Conservation (phyloP, 2,113 vertebrate genomes). For the Oreochromis aureus region DNA sequence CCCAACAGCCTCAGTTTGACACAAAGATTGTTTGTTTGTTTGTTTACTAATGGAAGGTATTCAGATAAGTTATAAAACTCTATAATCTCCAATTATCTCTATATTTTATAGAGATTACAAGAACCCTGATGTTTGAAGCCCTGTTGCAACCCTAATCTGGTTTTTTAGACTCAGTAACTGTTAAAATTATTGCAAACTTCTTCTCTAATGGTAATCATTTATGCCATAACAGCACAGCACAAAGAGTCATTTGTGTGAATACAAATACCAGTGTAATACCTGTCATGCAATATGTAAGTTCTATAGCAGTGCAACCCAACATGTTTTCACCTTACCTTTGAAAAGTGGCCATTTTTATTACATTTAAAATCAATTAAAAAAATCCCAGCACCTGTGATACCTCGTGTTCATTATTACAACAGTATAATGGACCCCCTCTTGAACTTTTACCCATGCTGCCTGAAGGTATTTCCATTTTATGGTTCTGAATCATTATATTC, state of each 20-base stretch:
- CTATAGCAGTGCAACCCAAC: not conserved
- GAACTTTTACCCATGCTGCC: not conserved
- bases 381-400: fast-evolving
- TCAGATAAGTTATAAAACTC: not conserved
- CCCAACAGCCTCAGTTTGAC: not conserved
- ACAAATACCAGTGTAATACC: not conserved
- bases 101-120: not conserved
- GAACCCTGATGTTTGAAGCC: fast-evolving
- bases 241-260: not conserved
- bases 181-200: not conserved
- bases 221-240: fast-evolving
- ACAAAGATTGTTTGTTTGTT: not conserved
- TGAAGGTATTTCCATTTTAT: not conserved
- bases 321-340: not conserved
- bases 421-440: not conserved
- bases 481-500: not conserved
- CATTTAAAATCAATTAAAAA: not conserved
- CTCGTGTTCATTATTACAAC: not conserved
- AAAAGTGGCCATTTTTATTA: not conserved
- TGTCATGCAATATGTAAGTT: not conserved
- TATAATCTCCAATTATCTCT: not conserved
- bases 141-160: not conserved
- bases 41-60: not conserved
- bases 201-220: not conserved
- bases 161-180: not conserved